Evolutionary conservation across 2,113 vertebrate species (phyloP), one percentile per base, ranked within the genome.

Genomic region (Bombycilla garrulus): DNA sequence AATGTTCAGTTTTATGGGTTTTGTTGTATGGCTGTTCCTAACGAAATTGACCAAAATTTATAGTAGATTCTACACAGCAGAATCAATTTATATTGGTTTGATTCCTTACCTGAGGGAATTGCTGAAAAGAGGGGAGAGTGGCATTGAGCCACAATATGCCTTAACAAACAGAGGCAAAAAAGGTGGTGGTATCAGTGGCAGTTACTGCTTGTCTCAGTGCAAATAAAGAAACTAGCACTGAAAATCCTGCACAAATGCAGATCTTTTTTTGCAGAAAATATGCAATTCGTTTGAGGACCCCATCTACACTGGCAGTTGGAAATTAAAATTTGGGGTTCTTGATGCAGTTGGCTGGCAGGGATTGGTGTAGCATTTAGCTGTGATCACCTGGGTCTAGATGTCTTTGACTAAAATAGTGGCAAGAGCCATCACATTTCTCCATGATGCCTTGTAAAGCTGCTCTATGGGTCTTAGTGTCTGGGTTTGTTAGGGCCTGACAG

Each of bases 271-370:
- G 42, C 23, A 29, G 47, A 67, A 87, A 57, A 47, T 4, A 5
- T 40, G 36, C 15, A 29, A 13, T 87, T 60, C 11, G 0, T 85
- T 93, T 87, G 66, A 57, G n/a, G 13, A 23, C 11, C 15, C 16
- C 26, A 18, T 36, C 15, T 88, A 21, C 8, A 7, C 0, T 60
- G n/a, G 7, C 17, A 61, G 13, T 45, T 56, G 67, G 28, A 76
- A 94, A 44, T 72, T 48, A 35, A 56, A 64, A 29, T 72, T 8
- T 48, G 45, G 23, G 25, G 2, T 16, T 67, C 31, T 79, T 67
- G 44, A 3, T 24, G 28, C 0, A 2, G 4, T n/a, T 91, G 44
- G 15, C 56, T 65, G 8, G 5, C 0, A 4, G 58, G 9, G 11
- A 10, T 35, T 45, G 4, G 48, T 69, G 65, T 36, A 45, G 31